phyloP scores from a whole-genome alignment of 2,888 invertebrate species.

The Drosophila sordidula region DNA sequence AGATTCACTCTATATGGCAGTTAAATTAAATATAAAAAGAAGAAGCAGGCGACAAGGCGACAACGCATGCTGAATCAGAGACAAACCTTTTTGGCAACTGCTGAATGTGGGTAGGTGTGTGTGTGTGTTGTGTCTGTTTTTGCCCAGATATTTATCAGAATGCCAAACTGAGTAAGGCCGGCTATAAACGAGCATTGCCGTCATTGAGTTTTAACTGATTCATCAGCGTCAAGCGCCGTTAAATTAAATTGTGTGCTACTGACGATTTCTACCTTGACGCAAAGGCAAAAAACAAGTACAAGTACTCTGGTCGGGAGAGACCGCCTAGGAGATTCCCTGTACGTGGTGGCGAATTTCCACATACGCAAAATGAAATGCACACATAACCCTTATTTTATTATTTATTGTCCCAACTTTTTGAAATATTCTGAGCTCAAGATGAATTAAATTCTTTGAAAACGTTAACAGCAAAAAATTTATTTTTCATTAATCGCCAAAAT shows the following conservation, averaged over 20 bases:
- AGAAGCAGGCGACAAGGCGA: background rate
- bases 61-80: constrained; percentile 19
- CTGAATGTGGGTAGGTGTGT: constrained; percentile 1
- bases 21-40: background rate
- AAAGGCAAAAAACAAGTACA: constrained; percentile 18
- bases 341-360: too few species aligned
- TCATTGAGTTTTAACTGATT: constrained; percentile 50
- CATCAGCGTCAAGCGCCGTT: constrained; percentile 48
- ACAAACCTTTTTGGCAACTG: constrained; percentile 29
- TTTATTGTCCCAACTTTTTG: too few species aligned
- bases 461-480: constrained; percentile 85
- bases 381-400: too few species aligned
- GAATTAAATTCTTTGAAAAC: too few species aligned
- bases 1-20: constrained; percentile 7
- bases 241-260: constrained; percentile 48
- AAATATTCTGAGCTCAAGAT: too few species aligned
- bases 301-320: background rate
- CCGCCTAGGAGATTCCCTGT: background rate
- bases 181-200: constrained; percentile 38
- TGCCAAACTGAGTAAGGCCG: constrained; percentile 35
- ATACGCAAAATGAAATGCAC: too few species aligned
- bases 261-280: constrained; percentile 45
- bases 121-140: background rate
- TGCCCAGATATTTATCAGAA: constrained; percentile 32
- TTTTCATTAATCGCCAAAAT: constrained; percentile 87